phyloP scores from a whole-genome alignment of 64 coral and sea anemone species.

The Actinia tenebrosa region DNA sequence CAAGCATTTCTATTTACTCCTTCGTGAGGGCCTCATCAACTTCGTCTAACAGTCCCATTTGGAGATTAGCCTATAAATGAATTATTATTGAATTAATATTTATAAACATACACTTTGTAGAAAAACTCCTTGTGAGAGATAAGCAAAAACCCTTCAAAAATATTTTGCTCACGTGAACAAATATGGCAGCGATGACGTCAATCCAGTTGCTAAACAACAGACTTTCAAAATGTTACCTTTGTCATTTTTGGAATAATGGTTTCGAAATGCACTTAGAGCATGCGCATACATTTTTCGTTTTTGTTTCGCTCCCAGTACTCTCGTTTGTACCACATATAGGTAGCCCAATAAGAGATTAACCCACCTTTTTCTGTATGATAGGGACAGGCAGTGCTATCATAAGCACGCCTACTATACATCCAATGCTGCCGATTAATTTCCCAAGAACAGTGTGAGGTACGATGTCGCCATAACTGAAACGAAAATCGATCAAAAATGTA shows the following conservation, averaged over 20 bases:
- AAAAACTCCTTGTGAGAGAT: no score
- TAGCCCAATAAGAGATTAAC: background rate
- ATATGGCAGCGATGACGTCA: background rate
- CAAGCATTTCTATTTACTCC: background rate
- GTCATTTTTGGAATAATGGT: background rate
- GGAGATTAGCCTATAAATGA: conserved; percentile 64
- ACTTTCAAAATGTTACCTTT: background rate
- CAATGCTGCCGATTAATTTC: conserved; percentile 71
- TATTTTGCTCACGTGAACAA: background rate
- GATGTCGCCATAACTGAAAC: conserved; percentile 71
- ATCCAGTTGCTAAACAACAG: no score
- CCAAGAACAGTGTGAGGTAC: conserved; percentile 70
- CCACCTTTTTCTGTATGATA: conserved; percentile 94
- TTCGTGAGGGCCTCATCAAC: conserved; percentile 58
- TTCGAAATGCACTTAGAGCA: background rate
- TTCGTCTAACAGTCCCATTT: conserved; percentile 69
- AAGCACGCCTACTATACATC: conserved; percentile 78
- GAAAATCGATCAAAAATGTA: background rate
- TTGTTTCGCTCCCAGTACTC: background rate
- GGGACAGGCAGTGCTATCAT: conserved; percentile 93
- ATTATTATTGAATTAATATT: background rate
- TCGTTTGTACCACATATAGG: background rate
- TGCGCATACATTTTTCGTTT: background rate
- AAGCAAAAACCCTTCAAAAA: no score
- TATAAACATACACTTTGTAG: background rate